Evolutionary conservation across 2,888 invertebrate species (phyloP).

Genomic region (Drosophila bunnanda): DNA sequence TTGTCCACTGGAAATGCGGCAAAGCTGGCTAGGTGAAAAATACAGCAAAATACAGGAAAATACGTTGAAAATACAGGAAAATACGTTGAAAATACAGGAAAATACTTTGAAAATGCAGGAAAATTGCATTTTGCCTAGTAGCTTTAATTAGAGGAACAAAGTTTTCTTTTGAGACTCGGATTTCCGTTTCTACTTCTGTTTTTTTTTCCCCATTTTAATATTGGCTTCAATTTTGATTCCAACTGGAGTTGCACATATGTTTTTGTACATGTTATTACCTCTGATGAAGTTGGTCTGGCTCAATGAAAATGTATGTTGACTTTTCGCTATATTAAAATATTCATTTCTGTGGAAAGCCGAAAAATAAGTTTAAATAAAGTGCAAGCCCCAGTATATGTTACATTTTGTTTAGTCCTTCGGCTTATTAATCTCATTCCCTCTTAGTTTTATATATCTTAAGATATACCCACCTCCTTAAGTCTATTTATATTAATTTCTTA

Average conservation of each 20-base stretch:
- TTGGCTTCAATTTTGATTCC: not conserved
- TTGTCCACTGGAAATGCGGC: constrained; percentile 1
- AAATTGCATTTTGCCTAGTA: constrained; percentile 24
- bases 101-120: not conserved
- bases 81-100: not conserved
- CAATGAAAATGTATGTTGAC: no score
- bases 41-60: constrained; percentile 4
- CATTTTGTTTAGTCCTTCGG: not conserved
- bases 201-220: not conserved
- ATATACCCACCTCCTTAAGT: not conserved
- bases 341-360: not conserved
- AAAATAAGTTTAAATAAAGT: not conserved
- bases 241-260: not conserved
- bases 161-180: not conserved
- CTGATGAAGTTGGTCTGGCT: not conserved
- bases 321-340: not conserved
- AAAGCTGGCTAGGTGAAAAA: not conserved
- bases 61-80: not conserved
- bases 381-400: not conserved
- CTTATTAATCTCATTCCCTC: not conserved
- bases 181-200: not conserved
- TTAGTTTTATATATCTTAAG: not conserved
- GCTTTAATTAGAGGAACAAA: constrained; percentile 28
- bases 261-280: not conserved
- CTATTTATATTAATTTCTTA: not conserved